Base-by-base conservation (phyloP, 2,888 invertebrate genomes). In the Hirtodrosophila trivittata region DNA sequence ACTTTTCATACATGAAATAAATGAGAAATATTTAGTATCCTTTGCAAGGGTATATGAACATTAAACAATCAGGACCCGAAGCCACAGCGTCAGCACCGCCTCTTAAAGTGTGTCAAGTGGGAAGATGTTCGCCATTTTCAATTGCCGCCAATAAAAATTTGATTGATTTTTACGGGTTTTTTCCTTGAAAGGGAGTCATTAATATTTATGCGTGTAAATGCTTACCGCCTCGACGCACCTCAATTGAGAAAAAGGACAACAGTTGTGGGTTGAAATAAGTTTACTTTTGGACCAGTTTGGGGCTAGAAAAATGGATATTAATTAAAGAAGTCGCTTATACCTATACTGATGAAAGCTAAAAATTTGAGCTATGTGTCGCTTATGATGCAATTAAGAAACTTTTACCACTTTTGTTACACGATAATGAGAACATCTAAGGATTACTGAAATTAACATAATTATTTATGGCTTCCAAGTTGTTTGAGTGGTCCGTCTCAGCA, bases 151-250 rank as follows among this genome's bases (percentile, higher is more conserved):
- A 74, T 66, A 64, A 74, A 70, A 74, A 52, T 58, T 77, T 75
- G 75, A 77, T 75, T 75, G 75, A 75, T 82, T 72, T 62, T 51
- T 25, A n/a, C 12, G n/a, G n/a, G 32, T 49, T 55, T 32, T 42
- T 55, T 35, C 43, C 50, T 42, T 39, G 25, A 1, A 32, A 13
- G 12, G 33, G 52, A 35, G 14, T 55, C 49, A 59, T 58, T 65
- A 50, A 58, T 55, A 81, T 81, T 78, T 82, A 82, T 85, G 83
- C 83, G 78, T 57, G 57, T 60, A 66, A 82, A 66, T 78, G 75
- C 68, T 81, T 67, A 67, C 64, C 77, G 70, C 60, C 46, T 52
- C 65, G 42, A 32, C 54, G 55, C 52, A 51, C 39, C 49, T 50
- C 42, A 59, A 59, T 63, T 68, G 63, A 45, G 45, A 35, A 21